Percentiles rank a stretch among this genome's conserved stretches.
phyloP scores from a whole-genome alignment of 2,113 vertebrate species.

The Theropithecus gelada region DNA sequence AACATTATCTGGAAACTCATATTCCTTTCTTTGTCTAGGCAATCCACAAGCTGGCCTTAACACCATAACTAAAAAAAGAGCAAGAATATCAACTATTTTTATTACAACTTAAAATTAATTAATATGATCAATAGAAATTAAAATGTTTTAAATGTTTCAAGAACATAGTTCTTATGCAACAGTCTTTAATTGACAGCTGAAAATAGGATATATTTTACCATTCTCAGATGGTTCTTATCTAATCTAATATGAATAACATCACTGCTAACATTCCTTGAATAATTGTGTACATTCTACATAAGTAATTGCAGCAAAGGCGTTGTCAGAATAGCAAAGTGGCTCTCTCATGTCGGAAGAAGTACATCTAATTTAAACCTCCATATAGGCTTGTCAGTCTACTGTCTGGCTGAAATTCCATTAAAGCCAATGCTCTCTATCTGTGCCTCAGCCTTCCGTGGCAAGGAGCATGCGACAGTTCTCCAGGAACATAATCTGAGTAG shows the following conservation, averaged over 20 bases:
- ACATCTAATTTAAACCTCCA: conserved; percentile 35
- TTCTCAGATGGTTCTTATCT: conserved; percentile 66
- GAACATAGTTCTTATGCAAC: background rate
- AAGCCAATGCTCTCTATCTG: background rate
- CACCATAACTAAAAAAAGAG: background rate
- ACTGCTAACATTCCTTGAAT: conserved; percentile 65
- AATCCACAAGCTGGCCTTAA: background rate
- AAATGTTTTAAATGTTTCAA: conserved; percentile 65
- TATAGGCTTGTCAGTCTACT: background rate
- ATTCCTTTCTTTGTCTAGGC: background rate
- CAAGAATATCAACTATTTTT: background rate
- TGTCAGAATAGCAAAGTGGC: conserved; percentile 43
- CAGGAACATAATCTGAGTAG: conserved; percentile 33
- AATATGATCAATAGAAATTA: background rate
- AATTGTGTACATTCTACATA: conserved; percentile 63
- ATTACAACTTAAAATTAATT: conserved; percentile 54
- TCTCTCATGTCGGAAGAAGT: conserved; percentile 25
- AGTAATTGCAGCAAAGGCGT: conserved; percentile 57
- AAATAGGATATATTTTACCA: conserved; percentile 44
- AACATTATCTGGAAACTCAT: background rate
- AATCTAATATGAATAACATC: conserved; percentile 70
- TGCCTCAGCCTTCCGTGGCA: background rate
- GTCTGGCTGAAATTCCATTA: conserved; percentile 54
- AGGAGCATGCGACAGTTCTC: conserved; percentile 4
- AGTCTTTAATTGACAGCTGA: conserved; percentile 46